phyloP scores from a whole-genome alignment of 2,888 invertebrate genomes.

The Hypomecis atomaria region DNA sequence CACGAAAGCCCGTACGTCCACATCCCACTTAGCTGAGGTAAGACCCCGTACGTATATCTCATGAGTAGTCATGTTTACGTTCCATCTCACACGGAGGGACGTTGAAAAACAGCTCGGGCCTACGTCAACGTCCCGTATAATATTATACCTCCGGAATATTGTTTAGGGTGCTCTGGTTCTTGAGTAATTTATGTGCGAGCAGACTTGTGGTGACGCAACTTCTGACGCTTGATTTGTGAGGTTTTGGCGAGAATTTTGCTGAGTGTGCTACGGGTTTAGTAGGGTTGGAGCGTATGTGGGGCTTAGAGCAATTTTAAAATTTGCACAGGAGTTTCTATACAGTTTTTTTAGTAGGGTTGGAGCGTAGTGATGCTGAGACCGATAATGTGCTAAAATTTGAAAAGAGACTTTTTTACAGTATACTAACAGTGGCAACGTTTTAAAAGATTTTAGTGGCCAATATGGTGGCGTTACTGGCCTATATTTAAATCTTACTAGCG shows the following conservation, averaged over 20 bases:
- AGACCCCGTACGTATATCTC: constrained; percentile 35
- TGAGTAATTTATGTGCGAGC: constrained; percentile 35
- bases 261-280: constrained; percentile 5
- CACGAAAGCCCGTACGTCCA: constrained; percentile 12
- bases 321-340: no score
- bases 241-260: constrained; percentile 14
- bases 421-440: no score
- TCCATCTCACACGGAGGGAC: constrained; percentile 35
- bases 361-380: no score
- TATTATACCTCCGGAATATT: constrained; percentile 34
- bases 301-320: no score
- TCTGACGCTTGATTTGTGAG: constrained; percentile 28
- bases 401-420: no score
- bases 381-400: no score
- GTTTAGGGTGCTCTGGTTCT: constrained; percentile 30
- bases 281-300: background rate
- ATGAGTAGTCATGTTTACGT: constrained; percentile 42
- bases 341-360: no score
- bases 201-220: constrained; percentile 31
- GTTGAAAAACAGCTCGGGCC: constrained; percentile 41
- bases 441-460: no score
- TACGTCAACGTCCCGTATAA: constrained; percentile 34
- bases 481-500: no score
- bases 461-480: no score
- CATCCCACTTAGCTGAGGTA: constrained; percentile 17